These are phyloP conservation scores for Columba guinea DNA, from an alignment of 2,797 vertebrate species.

Conservation along the genomic window DNA sequence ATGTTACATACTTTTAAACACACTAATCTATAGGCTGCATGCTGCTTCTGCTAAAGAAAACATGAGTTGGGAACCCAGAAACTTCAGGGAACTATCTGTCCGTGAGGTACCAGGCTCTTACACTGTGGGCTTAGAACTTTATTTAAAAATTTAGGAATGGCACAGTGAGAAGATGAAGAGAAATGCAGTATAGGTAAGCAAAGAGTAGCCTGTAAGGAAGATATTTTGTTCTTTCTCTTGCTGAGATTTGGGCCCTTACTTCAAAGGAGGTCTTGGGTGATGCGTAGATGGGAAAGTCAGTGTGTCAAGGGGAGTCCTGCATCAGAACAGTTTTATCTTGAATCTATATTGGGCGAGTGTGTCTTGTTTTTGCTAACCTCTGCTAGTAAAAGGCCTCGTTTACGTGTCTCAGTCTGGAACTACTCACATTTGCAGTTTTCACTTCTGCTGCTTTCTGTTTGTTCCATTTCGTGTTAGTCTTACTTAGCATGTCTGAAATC, in stretches of 20 bases:
- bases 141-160: neutral
- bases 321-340: neutral
- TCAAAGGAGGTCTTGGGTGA: neutral
- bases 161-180: neutral
- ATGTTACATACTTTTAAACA: neutral
- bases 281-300: neutral
- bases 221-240: neutral
- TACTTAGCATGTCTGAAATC: neutral
- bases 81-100: neutral
- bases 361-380: neutral
- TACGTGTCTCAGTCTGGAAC: neutral
- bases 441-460: neutral
- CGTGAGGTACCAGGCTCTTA: neutral
- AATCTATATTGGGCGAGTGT: fast-evolving
- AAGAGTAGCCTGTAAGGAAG: neutral
- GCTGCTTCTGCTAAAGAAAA: neutral
- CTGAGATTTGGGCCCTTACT: neutral
- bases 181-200: neutral
- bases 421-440: neutral
- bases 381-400: neutral
- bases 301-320: neutral
- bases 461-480: neutral
- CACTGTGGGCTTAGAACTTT: fast-evolving
- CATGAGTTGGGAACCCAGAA: neutral
- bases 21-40: neutral